These are phyloP conservation scores for Cetoscarus ocellatus DNA, from an alignment of 2,797 vertebrate species.

Conservation along the genomic window DNA sequence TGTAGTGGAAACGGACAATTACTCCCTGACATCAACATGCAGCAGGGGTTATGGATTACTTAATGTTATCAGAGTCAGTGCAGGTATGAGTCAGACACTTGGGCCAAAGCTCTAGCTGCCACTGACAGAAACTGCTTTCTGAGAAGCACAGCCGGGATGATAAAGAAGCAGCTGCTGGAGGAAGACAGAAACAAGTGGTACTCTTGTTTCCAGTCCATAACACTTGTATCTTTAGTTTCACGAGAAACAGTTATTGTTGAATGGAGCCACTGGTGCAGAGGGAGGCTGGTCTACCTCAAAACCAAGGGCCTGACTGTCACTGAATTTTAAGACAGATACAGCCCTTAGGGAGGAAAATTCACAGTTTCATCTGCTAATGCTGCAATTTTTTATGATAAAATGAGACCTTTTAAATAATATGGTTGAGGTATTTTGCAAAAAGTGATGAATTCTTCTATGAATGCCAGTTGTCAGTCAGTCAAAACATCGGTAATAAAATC, in stretches of 20 bases:
- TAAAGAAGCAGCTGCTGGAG: conserved; percentile 41
- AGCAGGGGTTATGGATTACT: conserved; percentile 17
- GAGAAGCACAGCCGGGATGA: conserved; percentile 11
- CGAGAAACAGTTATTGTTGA: not conserved
- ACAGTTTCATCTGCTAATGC: not conserved
- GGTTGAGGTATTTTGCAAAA: too few species aligned
- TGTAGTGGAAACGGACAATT: conserved; percentile 3
- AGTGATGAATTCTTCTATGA: too few species aligned
- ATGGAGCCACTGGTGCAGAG: not conserved
- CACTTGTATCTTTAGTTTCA: conserved; percentile 5
- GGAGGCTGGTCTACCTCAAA: not conserved
- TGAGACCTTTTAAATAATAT: too few species aligned
- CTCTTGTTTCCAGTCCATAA: conserved; percentile 8
- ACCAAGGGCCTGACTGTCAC: not conserved
- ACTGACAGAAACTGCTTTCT: conserved; percentile 21
- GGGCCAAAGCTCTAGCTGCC: conserved; percentile 28
- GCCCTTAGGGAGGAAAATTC: not conserved
- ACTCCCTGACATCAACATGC: conserved; percentile 1
- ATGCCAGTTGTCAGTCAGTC: too few species aligned
- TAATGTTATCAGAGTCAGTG: conserved; percentile 27
- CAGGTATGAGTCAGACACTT: conserved; percentile 50
- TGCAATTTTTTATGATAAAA: too few species aligned
- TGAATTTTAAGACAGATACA: not conserved
- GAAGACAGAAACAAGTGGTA: conserved; percentile 16
- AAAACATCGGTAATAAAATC: too few species aligned